These are phyloP conservation scores for Araneus ventricosus DNA, from an alignment of 1,140 invertebrate species.

Conservation along the genomic window DNA sequence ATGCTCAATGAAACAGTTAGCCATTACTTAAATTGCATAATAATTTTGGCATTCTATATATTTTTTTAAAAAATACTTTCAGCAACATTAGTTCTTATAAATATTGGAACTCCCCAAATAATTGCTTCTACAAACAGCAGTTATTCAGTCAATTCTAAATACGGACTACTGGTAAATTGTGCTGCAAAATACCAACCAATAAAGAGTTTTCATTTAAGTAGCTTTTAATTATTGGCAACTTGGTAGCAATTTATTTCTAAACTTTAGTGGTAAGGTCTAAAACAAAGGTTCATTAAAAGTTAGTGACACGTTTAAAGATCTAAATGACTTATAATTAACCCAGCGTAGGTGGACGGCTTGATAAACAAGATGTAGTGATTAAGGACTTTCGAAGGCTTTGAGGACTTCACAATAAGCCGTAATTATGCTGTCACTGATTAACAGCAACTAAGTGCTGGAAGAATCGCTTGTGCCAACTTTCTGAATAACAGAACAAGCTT, in stretches of 20 bases:
- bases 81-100: too few species aligned
- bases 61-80: too few species aligned
- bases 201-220: not conserved
- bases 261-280: not conserved
- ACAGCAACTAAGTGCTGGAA: not conserved
- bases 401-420: not conserved
- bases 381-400: not conserved
- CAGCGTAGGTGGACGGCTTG: not conserved
- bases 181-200: not conserved
- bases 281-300: conserved; percentile 27
- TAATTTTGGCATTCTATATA: too few species aligned
- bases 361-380: not conserved
- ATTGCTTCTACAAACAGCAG: too few species aligned
- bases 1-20: too few species aligned
- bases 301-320: not conserved
- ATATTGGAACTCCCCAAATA: too few species aligned
- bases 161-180: too few species aligned
- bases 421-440: not conserved
- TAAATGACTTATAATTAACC: conserved; percentile 3
- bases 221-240: not conserved
- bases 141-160: too few species aligned
- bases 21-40: too few species aligned
- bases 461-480: not conserved
- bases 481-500: not conserved
- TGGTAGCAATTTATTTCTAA: not conserved